Percentiles rank a stretch among this genome's conserved stretches.
These are phyloP conservation scores for Crematogaster levior DNA, from an alignment of 2,888 invertebrate species.

Conservation along the genomic window DNA sequence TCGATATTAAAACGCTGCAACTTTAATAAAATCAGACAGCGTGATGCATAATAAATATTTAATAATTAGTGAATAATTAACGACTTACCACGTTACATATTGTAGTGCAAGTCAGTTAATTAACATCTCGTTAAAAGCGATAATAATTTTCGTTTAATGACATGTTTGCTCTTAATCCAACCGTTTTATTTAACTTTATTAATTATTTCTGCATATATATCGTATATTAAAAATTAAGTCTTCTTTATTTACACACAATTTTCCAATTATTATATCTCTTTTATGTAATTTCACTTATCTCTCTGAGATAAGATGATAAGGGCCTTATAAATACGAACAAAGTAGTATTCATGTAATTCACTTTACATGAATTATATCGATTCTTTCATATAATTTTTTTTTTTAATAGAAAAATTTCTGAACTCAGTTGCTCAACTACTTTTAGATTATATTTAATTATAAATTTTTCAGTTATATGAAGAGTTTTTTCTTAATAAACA, in stretches of 20 bases:
- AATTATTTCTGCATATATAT: conserved; percentile 11
- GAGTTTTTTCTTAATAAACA: background rate
- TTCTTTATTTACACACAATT: background rate
- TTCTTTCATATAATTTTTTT: background rate
- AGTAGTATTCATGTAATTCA: background rate
- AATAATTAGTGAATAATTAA: conserved; percentile 34
- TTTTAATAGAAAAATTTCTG: no score
- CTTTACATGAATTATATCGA: background rate
- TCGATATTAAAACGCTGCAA: background rate
- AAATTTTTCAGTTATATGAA: background rate
- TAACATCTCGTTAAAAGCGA: conserved; percentile 34
- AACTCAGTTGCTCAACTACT: no score
- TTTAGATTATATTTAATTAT: background rate
- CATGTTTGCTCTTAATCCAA: conserved; percentile 23
- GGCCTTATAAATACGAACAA: background rate
- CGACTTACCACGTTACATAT: background rate
- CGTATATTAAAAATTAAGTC: background rate
- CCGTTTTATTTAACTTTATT: conserved; percentile 16
- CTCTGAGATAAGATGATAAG: no score
- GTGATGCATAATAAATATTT: conserved; percentile 10
- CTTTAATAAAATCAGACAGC: conserved; percentile 18
- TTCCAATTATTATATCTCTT: background rate
- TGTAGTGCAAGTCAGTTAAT: conserved; percentile 4
- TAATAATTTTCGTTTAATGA: conserved; percentile 33
- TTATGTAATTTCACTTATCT: no score